Evolutionary conservation across 2,888 invertebrate genomes (phyloP), one percentile per base, ranked within the genome.

Genomic region (Agonum fuliginosum): DNA sequence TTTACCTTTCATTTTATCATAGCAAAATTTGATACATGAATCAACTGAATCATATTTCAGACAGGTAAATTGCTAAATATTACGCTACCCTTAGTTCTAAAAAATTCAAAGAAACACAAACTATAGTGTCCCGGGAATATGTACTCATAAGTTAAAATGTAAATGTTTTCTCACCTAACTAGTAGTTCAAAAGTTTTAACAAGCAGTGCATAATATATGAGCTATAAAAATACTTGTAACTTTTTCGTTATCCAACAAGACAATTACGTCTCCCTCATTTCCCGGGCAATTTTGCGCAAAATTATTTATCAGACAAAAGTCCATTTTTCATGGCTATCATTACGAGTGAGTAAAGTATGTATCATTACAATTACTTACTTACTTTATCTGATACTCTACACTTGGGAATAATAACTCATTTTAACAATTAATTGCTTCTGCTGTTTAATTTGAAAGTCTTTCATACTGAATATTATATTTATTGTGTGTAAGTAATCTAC

Each of bases 331-430:
- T 54, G 24, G 54, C 24, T 54, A 54, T 54, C 54, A 54, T 54
- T 54, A 54, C 22, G 22, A 54, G 22, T 54, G 22, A 54, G 22
- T 54, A 22, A 54, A 62, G 27, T 34, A 62, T 62, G 27, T 62
- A 62, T 30, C 58, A 62, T 62, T 62, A 58, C 12, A 58, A 58
- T 20, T 22, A 58, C 58, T 62, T 46, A 37, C 37, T 37, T 54
- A 54, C 54, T 54, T 54, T 54, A 62, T 62, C 58, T 62, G 58
- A 62, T 62, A 30, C 8, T 62, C 58, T 27, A 17, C 58, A 30
- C 58, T 62, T 30, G 58, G 58, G 58, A 62, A 62, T 30, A 34
- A 62, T 62, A 14, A 62, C 58, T 62, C 30, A 62, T 62, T 62
- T 62, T 30, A 30, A 17, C 30, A 62, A 62, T 30, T 62, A 62